Base-by-base conservation (phyloP, 2,113 vertebrate species). In the Alethe diademata region DNA sequence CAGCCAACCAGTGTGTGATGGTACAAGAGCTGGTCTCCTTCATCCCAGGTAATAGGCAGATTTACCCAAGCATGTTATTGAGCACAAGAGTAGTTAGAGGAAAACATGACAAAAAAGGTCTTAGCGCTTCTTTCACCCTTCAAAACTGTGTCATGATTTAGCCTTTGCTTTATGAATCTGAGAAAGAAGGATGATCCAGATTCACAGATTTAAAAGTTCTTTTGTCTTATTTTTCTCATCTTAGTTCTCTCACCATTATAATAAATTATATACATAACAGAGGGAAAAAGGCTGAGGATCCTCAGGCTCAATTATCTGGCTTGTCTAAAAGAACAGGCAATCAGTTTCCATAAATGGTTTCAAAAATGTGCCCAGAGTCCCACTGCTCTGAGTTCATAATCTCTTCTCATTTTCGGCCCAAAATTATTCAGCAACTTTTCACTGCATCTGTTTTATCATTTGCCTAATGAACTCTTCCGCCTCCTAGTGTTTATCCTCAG, bases 401-500 rank as follows among this genome's bases (percentile, higher is more conserved):
- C 3, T 79, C 72, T 53, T 65, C 72, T 90, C 43, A 29, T 85
- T 57, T 57, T 79, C 50, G 76, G 66, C 9, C 40, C 42, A 48
- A 35, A 88, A 65, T 61, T 65, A 53, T 53, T 69, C 85, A 74
- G 23, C 15, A 94, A 72, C 31, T 69, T 75, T 85, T 73, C 56
- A 54, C 62, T 54, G 12, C 36, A 42, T 53, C 33, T 28, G 19
- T 74, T 85, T 91, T 69, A 69, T 50, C 22, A 53, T 93, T 88
- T 88, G 65, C 79, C 64, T 91, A 73, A 86, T 78, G 58, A 92
- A 69, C 72, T 91, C 53, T 88, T 88, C 45, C 91, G n/a, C 36
- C 67, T 93, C 83, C 72, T 50, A 38, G 67, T 86, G 83, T 88
- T 95, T 92, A 36, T 54, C 75, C 42, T 92, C 64, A 92, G 62